These are phyloP conservation scores for Agrochola macilenta DNA, from an alignment of 2,888 invertebrate genomes.

Conservation along the genomic window DNA sequence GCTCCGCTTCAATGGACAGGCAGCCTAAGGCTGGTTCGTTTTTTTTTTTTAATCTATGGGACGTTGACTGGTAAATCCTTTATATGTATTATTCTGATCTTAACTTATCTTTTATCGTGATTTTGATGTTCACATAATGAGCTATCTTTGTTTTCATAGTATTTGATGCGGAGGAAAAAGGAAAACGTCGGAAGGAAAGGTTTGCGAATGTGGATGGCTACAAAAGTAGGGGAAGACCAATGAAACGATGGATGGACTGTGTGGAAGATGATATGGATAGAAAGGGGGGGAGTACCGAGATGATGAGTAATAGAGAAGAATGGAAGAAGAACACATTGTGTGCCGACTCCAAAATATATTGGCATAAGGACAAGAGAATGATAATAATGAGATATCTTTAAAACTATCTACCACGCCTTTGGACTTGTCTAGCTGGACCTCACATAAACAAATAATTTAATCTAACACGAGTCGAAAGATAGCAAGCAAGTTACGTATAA, in stretches of 20 bases:
- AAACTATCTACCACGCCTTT: too few species aligned
- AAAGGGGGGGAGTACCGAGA: background rate
- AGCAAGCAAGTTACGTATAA: slow-evolving; percentile 15
- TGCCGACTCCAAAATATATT: background rate
- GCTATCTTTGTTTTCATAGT: background rate
- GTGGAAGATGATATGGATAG: background rate
- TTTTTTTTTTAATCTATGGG: background rate
- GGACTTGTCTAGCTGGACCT: too few species aligned
- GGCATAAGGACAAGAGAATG: background rate
- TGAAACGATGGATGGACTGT: background rate
- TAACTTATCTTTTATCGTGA: background rate
- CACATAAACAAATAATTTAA: slow-evolving; percentile 9
- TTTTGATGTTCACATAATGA: background rate
- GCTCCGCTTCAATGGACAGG: too few species aligned
- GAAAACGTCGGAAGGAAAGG: background rate
- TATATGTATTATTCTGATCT: background rate
- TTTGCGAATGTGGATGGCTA: background rate
- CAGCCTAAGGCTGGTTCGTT: too few species aligned
- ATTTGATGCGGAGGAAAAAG: background rate
- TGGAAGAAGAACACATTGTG: background rate
- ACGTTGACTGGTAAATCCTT: background rate
- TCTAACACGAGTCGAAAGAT: slow-evolving; percentile 12
- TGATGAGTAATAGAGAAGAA: background rate
- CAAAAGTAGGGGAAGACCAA: too few species aligned
- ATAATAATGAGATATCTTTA: too few species aligned